A percentile compares a stretch with the other conserved stretches of the same genome.
Conservation (phyloP, 2,888 invertebrate species). For the Drosophila vallismaia region DNA sequence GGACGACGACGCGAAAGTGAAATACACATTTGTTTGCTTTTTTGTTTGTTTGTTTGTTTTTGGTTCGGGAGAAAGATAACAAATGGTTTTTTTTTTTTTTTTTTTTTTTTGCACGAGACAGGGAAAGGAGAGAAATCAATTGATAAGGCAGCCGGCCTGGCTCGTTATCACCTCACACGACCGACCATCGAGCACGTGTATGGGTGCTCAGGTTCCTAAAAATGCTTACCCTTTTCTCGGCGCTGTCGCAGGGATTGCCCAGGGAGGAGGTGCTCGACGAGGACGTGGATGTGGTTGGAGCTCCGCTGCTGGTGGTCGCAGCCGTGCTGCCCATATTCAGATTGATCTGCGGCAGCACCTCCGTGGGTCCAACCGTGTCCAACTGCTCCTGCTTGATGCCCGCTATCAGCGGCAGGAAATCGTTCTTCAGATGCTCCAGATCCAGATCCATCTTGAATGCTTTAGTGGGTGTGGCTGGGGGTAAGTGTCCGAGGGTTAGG, state of each 20-base stretch:
- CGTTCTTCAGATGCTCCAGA: constrained; percentile 83
- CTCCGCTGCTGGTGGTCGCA: constrained; percentile 52
- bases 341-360: constrained; percentile 70
- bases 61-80: constrained; percentile 71
- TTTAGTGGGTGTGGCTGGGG: constrained; percentile 8
- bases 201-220: too few species aligned
- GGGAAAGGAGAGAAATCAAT: constrained; percentile 27
- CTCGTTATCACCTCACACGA: too few species aligned
- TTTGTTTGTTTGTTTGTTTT: constrained; percentile 28
- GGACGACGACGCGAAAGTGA: constrained; percentile 66
- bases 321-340: constrained; percentile 66
- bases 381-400: constrained; percentile 83
- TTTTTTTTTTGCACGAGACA: constrained; percentile 59
- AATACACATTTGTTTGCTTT: constrained; percentile 52
- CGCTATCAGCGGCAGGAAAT: constrained; percentile 82
- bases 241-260: constrained; percentile 84
- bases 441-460: constrained; percentile 81
- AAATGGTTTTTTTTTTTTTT: constrained; percentile 38
- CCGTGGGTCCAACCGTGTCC: constrained; percentile 73
- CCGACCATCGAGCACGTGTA: constrained; percentile 52
- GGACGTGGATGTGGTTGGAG: constrained; percentile 73
- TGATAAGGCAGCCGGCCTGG: neutral
- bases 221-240: constrained; percentile 83
- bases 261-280: constrained; percentile 77
- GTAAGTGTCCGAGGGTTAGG: constrained; percentile 8